Evolutionary conservation across 2,797 vertebrate genomes (phyloP).

Genomic region (Smutsia gigantea): DNA sequence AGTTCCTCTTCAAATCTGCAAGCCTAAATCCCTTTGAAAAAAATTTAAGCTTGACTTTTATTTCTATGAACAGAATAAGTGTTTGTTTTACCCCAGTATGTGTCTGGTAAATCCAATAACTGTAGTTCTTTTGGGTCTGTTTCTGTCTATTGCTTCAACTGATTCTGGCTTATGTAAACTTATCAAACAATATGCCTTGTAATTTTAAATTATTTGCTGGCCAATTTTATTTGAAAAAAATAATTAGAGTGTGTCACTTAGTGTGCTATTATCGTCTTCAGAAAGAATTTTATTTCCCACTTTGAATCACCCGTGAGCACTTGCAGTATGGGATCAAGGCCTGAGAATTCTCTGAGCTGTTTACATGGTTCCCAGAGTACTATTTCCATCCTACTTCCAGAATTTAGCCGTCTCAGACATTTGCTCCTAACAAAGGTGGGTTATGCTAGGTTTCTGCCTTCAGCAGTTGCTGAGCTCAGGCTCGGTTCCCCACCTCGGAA

Average conservation of each 20-base stretch:
- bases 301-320: background rate
- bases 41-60: background rate
- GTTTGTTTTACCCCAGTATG: background rate
- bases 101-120: background rate
- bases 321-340: background rate
- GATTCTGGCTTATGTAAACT: background rate
- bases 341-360: background rate
- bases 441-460: background rate
- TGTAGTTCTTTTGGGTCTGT: background rate
- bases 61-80: background rate
- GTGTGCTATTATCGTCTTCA: background rate
- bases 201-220: background rate
- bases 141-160: background rate
- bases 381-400: background rate
- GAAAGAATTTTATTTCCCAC: background rate
- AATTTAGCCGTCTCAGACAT: background rate
- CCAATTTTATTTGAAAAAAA: background rate
- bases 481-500: background rate
- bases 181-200: background rate
- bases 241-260: background rate
- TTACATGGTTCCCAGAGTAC: background rate
- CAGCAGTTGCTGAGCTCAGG: background rate
- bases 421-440: background rate
- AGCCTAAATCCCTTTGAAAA: background rate
- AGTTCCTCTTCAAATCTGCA: background rate